A percentile compares a stretch with the other conserved stretches of the same genome.
Conservation (phyloP, 2,797 vertebrate genomes). For the Rhabdophis nuchalis region DNA sequence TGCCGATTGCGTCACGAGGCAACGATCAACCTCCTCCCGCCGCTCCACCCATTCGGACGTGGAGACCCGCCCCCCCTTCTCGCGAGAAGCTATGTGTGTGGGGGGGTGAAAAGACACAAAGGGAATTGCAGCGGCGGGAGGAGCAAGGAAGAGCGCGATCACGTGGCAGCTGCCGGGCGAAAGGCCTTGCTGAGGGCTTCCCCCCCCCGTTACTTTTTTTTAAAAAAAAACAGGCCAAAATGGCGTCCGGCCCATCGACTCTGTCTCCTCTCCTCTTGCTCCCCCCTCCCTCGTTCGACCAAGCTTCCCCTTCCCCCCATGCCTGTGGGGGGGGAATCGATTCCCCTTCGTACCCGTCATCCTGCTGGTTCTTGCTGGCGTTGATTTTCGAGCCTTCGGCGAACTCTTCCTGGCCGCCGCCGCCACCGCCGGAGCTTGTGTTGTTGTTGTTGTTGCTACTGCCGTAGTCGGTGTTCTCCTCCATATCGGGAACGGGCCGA, state of each 20-base stretch:
- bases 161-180: not conserved
- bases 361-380: slow-evolving; percentile 84
- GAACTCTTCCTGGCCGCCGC: slow-evolving; percentile 73
- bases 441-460: slow-evolving; percentile 58
- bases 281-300: accelerated
- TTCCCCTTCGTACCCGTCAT: slow-evolving; percentile 75
- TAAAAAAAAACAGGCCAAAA: not conserved
- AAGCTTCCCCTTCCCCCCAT: not conserved
- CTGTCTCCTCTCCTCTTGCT: not conserved
- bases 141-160: not conserved
- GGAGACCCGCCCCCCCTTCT: not conserved
- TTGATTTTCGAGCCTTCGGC: slow-evolving; percentile 86
- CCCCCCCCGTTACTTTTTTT: not conserved
- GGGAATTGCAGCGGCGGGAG: not conserved
- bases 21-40: accelerated
- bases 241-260: not conserved
- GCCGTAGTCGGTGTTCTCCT: slow-evolving; percentile 69
- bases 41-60: slow-evolving; percentile 16
- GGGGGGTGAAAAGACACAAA: not conserved
- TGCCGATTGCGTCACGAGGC: slow-evolving; percentile 22
- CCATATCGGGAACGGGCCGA: slow-evolving; percentile 55
- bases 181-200: not conserved
- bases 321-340: not conserved
- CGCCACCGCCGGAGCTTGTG: slow-evolving; percentile 62
- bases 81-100: not conserved